Evolutionary conservation across 2,888 invertebrate species (phyloP).

Genomic region (Macrophya alboannulata): DNA sequence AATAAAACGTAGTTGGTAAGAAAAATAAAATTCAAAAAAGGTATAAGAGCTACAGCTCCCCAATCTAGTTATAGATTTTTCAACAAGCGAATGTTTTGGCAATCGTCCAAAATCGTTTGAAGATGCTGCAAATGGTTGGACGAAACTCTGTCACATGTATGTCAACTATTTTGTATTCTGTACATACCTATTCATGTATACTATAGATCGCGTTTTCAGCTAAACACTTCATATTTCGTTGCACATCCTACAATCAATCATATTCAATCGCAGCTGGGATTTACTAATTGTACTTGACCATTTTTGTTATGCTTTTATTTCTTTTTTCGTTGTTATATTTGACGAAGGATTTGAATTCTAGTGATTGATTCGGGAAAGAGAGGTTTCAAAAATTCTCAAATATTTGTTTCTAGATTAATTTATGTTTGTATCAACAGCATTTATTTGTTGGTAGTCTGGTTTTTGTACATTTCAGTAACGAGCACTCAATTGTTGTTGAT

Average conservation of each 20-base stretch:
- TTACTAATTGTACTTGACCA: neutral
- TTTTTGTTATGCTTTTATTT: neutral
- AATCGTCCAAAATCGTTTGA: constrained; percentile 14
- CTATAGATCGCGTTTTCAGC: neutral
- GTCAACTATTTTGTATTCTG: neutral
- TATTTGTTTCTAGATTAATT: neutral
- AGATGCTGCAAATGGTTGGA: constrained; percentile 30
- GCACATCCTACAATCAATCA: neutral
- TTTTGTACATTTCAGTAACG: constrained; percentile 30
- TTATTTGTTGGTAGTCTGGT: constrained; percentile 53
- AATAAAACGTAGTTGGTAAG: neutral
- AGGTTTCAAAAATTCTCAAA: neutral
- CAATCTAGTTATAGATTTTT: constrained; percentile 35
- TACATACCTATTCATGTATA: no score
- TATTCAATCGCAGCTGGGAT: neutral
- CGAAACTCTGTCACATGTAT: constrained; percentile 3
- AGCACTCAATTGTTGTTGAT: constrained; percentile 58
- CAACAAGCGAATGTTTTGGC: constrained; percentile 25
- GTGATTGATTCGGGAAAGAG: neutral
- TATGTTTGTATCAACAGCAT: constrained; percentile 57
- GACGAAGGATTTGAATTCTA: neutral
- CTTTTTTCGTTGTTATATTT: neutral
- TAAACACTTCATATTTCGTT: neutral
- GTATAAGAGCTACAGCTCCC: neutral
- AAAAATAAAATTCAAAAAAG: neutral